A percentile compares a stretch with the other conserved stretches of the same genome.
Conservation (phyloP, 2,797 vertebrate genomes). For the Sebastolobus alascanus region DNA sequence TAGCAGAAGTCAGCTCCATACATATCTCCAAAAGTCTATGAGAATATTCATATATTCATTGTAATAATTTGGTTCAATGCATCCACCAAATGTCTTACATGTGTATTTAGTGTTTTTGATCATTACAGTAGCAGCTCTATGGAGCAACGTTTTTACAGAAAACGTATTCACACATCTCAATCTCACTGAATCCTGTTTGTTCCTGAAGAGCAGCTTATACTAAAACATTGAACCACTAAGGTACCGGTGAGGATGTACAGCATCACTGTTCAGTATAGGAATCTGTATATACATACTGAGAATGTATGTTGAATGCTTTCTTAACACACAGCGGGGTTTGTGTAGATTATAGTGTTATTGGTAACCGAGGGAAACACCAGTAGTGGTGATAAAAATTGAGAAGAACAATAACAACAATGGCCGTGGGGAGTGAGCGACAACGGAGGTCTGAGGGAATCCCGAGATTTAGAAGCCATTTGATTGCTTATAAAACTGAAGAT, state of each 20-base stretch:
- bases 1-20: neutral
- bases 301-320: neutral
- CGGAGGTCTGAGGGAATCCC: neutral
- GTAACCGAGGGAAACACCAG: slow-evolving; percentile 19
- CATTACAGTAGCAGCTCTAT: neutral
- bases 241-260: neutral
- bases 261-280: neutral
- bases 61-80: neutral
- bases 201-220: neutral
- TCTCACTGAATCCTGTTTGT: neutral
- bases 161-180: too few species aligned
- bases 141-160: neutral
- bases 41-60: neutral
- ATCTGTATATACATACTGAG: neutral
- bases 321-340: neutral
- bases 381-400: slow-evolving; percentile 30
- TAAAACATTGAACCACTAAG: neutral
- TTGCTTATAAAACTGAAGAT: slow-evolving; percentile 28
- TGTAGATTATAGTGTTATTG: slow-evolving; percentile 39
- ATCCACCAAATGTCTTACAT: neutral
- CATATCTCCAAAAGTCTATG: neutral
- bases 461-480: slow-evolving; percentile 35
- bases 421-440: slow-evolving; percentile 13
- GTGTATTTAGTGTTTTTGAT: neutral
- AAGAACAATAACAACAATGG: slow-evolving; percentile 29